A percentile compares a stretch with the other conserved stretches of the same genome.
phyloP scores from a whole-genome alignment of 2,797 vertebrate species.

The Parauchenoglanis punctatus region DNA sequence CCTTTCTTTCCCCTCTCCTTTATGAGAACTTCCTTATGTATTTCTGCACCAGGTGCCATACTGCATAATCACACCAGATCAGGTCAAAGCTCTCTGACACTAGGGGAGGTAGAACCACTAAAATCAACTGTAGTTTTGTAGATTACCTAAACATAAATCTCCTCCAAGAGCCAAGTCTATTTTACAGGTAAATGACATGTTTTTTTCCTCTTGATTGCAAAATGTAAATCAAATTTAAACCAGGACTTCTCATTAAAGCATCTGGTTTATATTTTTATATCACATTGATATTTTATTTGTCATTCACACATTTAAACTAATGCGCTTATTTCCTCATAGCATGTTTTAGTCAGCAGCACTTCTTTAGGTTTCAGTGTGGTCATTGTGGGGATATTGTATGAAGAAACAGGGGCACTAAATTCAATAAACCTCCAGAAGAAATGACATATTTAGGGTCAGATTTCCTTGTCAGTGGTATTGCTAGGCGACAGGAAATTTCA shows the following conservation, averaged over 20 bases:
- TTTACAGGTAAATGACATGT: background rate
- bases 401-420: background rate
- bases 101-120: background rate
- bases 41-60: conserved; percentile 42
- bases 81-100: conserved; percentile 1
- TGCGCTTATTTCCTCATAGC: background rate
- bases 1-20: conserved; percentile 69
- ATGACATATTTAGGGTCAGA: conserved; percentile 43
- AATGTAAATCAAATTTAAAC: background rate
- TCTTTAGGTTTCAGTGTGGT: background rate
- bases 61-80: conserved; percentile 29
- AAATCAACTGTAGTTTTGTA: background rate
- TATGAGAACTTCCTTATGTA: conserved; percentile 56
- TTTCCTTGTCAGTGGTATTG: conserved; percentile 44
- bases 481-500: conserved; percentile 58
- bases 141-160: background rate
- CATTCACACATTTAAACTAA: background rate
- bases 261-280: conserved; percentile 3
- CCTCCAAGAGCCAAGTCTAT: background rate
- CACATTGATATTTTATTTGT: background rate
- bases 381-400: conserved; percentile 20
- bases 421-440: conserved; percentile 13
- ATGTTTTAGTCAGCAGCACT: conserved; percentile 14
- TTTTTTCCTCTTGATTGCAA: background rate
- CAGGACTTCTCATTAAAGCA: background rate